A percentile compares a stretch with the other conserved stretches of the same genome.
Evolutionary conservation across 2,113 vertebrate species (phyloP).

Genomic region (Archilochus colubris): DNA sequence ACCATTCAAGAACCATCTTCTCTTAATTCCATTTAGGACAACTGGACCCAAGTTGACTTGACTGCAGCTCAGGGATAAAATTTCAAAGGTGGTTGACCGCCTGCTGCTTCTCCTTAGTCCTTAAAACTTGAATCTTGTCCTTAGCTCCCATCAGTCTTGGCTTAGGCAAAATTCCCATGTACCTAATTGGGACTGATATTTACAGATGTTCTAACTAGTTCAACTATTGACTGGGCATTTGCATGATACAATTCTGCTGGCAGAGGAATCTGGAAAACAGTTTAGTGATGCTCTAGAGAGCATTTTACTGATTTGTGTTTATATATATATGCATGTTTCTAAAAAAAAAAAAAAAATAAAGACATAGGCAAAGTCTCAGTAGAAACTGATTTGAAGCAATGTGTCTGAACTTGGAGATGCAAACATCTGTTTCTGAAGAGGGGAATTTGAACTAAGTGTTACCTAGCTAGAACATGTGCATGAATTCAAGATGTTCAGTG

Average conservation of each 20-base stretch:
- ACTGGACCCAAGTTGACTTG: background rate
- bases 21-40: conserved; percentile 1
- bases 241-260: background rate
- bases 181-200: fast-evolving
- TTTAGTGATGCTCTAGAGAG: background rate
- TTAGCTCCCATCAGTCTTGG: background rate
- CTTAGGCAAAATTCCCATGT: background rate
- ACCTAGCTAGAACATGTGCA: too few species aligned
- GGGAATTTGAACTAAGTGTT: background rate
- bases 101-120: background rate
- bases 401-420: background rate
- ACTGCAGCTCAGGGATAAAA: background rate
- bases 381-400: background rate
- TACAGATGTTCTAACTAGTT: background rate
- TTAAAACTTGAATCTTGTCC: background rate
- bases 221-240: background rate
- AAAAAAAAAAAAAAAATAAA: background rate
- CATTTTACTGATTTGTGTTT: background rate
- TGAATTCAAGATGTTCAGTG: background rate
- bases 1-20: background rate
- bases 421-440: background rate
- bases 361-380: background rate
- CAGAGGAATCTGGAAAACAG: background rate
- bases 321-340: background rate
- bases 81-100: background rate